phyloP scores from a whole-genome alignment of 2,888 invertebrate genomes.

The Ashinkailepas kermadecensis region DNA sequence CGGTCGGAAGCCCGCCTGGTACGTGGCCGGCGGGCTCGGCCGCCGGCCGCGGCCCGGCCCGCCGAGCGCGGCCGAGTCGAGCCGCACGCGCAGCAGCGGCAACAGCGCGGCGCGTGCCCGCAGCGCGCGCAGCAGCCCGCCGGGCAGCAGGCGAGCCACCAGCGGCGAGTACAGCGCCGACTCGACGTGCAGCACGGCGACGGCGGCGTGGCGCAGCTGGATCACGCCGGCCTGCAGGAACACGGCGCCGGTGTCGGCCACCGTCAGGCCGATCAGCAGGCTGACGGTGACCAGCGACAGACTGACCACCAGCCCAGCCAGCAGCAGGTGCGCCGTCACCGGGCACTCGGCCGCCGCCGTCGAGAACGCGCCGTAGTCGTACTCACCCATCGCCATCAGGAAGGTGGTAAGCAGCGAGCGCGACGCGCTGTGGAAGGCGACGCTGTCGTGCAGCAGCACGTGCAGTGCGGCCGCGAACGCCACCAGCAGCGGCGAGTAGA shows the following conservation, averaged over 20 bases:
- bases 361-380: constrained; percentile 47
- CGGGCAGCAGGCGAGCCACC: background rate
- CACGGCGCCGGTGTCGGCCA: constrained; percentile 52
- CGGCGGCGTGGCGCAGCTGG: constrained; percentile 43
- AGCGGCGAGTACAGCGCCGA: background rate
- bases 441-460: constrained; percentile 49
- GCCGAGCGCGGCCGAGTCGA: background rate
- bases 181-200: constrained; percentile 16
- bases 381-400: constrained; percentile 55
- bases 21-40: background rate
- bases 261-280: constrained; percentile 52
- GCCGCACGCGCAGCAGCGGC: background rate
- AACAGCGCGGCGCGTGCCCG: background rate
- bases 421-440: constrained; percentile 50
- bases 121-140: background rate
- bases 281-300: constrained; percentile 55
- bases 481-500: constrained; percentile 46
- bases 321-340: constrained; percentile 45
- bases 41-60: background rate
- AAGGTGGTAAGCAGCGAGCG: constrained; percentile 51
- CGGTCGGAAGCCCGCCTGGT: background rate
- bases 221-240: constrained; percentile 51
- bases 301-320: constrained; percentile 49
- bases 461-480: constrained; percentile 52
- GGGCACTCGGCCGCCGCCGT: constrained; percentile 37